phyloP scores from a whole-genome alignment of 2,888 invertebrate species.

The Netelia melanura region DNA sequence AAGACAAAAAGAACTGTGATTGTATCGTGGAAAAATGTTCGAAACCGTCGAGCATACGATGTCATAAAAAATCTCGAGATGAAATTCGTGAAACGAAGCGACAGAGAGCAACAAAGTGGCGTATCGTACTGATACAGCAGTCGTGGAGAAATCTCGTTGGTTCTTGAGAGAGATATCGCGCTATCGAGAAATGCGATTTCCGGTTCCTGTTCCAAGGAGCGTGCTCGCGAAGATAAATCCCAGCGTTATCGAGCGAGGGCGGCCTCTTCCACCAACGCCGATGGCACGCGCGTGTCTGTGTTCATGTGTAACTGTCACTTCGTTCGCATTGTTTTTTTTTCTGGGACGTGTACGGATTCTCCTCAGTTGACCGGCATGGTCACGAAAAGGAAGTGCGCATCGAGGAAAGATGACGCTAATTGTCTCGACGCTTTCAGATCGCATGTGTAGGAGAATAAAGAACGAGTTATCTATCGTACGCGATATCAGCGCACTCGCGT shows the following conservation, averaged over 20 bases:
- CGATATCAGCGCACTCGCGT: background rate
- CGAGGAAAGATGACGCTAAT: conserved; percentile 56
- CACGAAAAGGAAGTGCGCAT: conserved; percentile 47
- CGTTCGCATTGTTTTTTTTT: conserved; percentile 45
- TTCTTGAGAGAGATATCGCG: conserved; percentile 78
- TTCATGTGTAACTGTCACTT: conserved; percentile 63
- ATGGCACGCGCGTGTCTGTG: conserved; percentile 8
- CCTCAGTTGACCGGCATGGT: conserved; percentile 31
- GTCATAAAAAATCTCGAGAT: conserved; percentile 3
- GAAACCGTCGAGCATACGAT: background rate
- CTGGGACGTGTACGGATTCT: conserved; percentile 51
- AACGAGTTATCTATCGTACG: conserved; percentile 26
- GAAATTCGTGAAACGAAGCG: conserved; percentile 27
- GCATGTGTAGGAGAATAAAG: conserved; percentile 44
- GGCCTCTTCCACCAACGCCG: conserved; percentile 62
- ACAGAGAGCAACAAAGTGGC: conserved; percentile 1
- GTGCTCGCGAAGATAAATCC: conserved; percentile 80
- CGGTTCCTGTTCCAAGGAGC: conserved; percentile 84
- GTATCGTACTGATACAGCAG: conserved; percentile 8
- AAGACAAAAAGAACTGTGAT: too few species aligned
- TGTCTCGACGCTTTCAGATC: conserved; percentile 31
- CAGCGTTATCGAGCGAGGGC: conserved; percentile 74
- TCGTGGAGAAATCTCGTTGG: conserved; percentile 53
- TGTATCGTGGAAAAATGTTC: background rate
- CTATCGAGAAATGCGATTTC: conserved; percentile 75